Percentiles rank a stretch among this genome's conserved stretches.
phyloP scores from a whole-genome alignment of 2,888 invertebrate genomes.

The Pantelozetes paolii region DNA sequence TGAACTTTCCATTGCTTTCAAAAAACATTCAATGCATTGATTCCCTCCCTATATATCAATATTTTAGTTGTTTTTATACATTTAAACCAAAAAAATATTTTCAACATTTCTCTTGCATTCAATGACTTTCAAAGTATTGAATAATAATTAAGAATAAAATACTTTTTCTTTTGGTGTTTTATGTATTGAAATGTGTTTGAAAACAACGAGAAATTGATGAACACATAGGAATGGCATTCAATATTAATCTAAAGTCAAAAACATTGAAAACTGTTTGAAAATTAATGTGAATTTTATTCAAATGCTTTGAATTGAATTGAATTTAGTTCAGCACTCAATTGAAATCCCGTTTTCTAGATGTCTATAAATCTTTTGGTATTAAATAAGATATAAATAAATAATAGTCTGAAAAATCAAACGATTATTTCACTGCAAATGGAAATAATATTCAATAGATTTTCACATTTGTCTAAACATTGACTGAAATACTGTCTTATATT shows the following conservation, averaged over 20 bases:
- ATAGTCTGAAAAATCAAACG: not conserved
- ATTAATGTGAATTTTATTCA: conserved; percentile 20
- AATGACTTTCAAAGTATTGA: no score
- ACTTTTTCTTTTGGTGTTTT: conserved; percentile 16
- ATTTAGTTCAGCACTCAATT: not conserved
- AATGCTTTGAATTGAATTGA: conserved; percentile 4
- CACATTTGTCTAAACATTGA: conserved; percentile 2
- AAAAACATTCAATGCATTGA: not conserved
- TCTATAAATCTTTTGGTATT: conserved; percentile 12
- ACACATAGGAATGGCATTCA: not conserved
- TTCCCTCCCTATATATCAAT: not conserved
- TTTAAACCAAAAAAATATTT: conserved; percentile 13
- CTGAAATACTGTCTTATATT: not conserved
- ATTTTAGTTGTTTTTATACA: not conserved
- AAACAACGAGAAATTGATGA: no score
- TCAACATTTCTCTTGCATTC: not conserved
- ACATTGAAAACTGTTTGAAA: not conserved
- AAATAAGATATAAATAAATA: conserved; percentile 2
- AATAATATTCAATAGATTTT: conserved; percentile 19
- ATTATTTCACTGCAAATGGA: conserved; percentile 1
- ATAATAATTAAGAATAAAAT: no score
- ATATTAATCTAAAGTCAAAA: not conserved
- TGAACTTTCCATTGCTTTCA: conserved; percentile 7
- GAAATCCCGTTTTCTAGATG: not conserved
- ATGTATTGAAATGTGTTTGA: not conserved